Percentiles rank a stretch among this genome's conserved stretches.
These are phyloP conservation scores for Toxotes lorentzi DNA, from an alignment of 2,797 vertebrate genomes.

Conservation along the genomic window DNA sequence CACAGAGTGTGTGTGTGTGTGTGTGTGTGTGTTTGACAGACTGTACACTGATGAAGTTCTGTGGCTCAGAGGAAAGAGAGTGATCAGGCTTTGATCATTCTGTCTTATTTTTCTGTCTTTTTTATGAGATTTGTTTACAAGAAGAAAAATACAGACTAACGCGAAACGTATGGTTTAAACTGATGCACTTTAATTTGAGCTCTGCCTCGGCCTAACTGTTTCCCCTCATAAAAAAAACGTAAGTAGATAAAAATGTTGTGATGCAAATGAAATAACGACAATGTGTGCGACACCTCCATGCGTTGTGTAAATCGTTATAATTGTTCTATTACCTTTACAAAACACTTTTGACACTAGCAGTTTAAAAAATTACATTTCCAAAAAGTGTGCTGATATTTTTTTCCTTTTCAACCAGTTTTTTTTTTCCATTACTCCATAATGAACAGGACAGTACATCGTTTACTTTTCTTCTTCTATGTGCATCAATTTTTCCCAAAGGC, in stretches of 20 bases:
- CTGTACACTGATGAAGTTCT: too few species aligned
- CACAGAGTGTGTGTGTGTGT: too few species aligned
- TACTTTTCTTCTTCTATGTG: constrained; percentile 69
- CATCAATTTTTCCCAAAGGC: constrained; percentile 76
- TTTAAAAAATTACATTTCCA: constrained; percentile 76
- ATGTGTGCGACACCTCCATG: constrained; percentile 49
- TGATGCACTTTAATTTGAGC: too few species aligned
- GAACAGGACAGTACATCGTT: constrained; percentile 80
- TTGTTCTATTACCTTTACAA: constrained; percentile 72
- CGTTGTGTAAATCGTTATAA: constrained; percentile 73
- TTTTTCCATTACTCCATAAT: constrained; percentile 82
- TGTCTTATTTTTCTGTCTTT: too few species aligned
- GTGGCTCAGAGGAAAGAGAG: too few species aligned
- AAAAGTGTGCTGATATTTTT: constrained; percentile 72
- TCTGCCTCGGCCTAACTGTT: too few species aligned
- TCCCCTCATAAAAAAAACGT: too few species aligned
- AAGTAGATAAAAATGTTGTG: not conserved
- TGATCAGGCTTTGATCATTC: too few species aligned
- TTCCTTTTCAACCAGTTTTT: constrained; percentile 71
- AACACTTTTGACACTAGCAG: constrained; percentile 70
- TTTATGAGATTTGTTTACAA: too few species aligned
- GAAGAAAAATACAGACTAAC: too few species aligned
- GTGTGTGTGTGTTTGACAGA: too few species aligned
- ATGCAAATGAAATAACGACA: constrained; percentile 48
- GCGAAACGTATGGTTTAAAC: too few species aligned